These are phyloP conservation scores for Chamaetylas fuelleborni DNA, from an alignment of 2,113 vertebrate genomes.

Conservation along the genomic window DNA sequence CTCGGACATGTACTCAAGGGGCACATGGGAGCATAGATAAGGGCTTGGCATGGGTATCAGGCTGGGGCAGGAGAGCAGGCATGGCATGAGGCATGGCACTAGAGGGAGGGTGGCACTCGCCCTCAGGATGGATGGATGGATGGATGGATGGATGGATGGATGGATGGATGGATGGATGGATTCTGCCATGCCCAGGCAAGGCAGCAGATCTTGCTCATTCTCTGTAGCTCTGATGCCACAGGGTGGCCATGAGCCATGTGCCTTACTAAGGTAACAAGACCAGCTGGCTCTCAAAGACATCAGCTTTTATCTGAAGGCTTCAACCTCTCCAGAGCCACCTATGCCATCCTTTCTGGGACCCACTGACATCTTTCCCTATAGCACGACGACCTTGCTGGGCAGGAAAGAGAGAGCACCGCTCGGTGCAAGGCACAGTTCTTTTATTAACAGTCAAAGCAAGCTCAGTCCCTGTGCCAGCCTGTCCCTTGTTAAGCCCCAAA, in stretches of 20 bases:
- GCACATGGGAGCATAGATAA: accelerated
- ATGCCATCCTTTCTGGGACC: accelerated
- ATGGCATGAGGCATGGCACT: not conserved
- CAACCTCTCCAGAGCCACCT: not conserved
- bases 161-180: no score
- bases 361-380: not conserved
- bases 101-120: accelerated
- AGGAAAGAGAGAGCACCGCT: accelerated
- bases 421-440: accelerated
- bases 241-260: accelerated
- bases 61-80: not conserved
- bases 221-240: not conserved
- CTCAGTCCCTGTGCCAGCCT: not conserved
- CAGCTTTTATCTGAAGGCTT: not conserved
- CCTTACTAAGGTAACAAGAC: not conserved
- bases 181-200: not conserved
- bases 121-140: no score
- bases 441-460: not conserved
- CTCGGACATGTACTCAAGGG: accelerated
- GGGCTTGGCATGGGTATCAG: not conserved
- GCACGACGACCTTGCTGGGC: accelerated
- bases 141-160: no score
- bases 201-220: not conserved
- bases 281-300: not conserved
- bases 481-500: not conserved